Conservation (phyloP, 2,888 invertebrate genomes). For the Gasteruption jaculator region DNA sequence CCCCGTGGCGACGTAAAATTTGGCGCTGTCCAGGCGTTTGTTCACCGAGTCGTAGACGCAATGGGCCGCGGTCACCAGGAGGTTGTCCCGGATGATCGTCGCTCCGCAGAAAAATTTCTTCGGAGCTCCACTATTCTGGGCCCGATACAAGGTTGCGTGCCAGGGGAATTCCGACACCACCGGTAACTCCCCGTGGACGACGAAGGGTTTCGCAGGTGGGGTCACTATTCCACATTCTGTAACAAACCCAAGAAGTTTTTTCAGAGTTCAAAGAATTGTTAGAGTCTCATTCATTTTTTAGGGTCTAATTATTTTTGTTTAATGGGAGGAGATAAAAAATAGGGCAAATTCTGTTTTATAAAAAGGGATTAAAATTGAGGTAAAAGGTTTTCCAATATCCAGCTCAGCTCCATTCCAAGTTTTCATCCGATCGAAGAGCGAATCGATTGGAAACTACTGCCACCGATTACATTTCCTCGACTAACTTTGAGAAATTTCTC, state of each 20-base stretch:
- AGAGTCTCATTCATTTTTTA: conserved; percentile 2
- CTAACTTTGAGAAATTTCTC: too few species aligned
- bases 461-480: too few species aligned
- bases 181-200: conserved; percentile 36
- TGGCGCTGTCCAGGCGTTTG: conserved; percentile 15
- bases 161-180: conserved; percentile 46
- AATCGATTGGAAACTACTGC: too few species aligned
- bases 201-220: conserved; percentile 26
- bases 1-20: conserved; percentile 29
- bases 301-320: conserved; percentile 4
- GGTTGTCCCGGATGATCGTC: conserved; percentile 42
- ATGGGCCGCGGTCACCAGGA: conserved; percentile 42
- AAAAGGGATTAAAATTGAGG: too few species aligned
- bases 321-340: too few species aligned
- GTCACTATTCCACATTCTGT: conserved; percentile 43
- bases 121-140: conserved; percentile 9
- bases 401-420: too few species aligned
- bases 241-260: conserved; percentile 22
- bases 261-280: too few species aligned
- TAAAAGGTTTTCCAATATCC: too few species aligned
- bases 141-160: conserved; percentile 45
- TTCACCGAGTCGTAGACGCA: conserved; percentile 30
- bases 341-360: too few species aligned
- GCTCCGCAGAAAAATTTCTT: conserved; percentile 47
- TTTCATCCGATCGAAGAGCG: too few species aligned